Conservation (phyloP, 2,797 vertebrate species). For the Siniperca scherzeri region DNA sequence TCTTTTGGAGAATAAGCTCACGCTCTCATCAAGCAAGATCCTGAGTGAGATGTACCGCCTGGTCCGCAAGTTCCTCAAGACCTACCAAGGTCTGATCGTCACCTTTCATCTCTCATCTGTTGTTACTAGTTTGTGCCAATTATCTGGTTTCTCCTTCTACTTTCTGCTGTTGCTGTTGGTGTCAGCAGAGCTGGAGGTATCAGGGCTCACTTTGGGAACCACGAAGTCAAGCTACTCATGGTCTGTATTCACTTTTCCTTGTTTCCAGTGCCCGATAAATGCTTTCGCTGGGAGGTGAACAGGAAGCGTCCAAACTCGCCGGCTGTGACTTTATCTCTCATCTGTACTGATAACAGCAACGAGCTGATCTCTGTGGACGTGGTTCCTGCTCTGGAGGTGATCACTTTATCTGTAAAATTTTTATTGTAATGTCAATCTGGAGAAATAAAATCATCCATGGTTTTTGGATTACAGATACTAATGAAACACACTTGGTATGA, state of each 20-base stretch:
- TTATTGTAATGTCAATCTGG: neutral
- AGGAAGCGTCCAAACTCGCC: conserved; percentile 81
- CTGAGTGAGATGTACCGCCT: conserved; percentile 56
- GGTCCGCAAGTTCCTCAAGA: conserved; percentile 74
- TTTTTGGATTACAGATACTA: neutral
- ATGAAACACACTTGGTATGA: neutral
- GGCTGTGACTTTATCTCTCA: conserved; percentile 86
- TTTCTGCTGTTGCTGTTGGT: no score
- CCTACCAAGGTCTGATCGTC: conserved; percentile 65
- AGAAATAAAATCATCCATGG: neutral
- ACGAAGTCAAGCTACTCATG: no score
- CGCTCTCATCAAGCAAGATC: conserved; percentile 69
- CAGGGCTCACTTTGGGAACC: neutral
- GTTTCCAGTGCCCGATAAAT: conserved; percentile 41
- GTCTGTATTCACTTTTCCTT: neutral
- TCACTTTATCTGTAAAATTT: neutral
- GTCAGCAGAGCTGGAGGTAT: neutral
- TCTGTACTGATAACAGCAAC: conserved; percentile 72
- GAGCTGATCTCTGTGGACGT: conserved; percentile 88
- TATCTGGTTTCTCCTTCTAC: neutral
- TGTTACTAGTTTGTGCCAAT: neutral
- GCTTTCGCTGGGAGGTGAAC: conserved; percentile 66
- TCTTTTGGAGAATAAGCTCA: conserved; percentile 64
- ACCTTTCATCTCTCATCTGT: neutral
- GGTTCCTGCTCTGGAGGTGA: conserved; percentile 86